phyloP scores from a whole-genome alignment of 2,797 vertebrate species.

The Hylomyscus alleni region DNA sequence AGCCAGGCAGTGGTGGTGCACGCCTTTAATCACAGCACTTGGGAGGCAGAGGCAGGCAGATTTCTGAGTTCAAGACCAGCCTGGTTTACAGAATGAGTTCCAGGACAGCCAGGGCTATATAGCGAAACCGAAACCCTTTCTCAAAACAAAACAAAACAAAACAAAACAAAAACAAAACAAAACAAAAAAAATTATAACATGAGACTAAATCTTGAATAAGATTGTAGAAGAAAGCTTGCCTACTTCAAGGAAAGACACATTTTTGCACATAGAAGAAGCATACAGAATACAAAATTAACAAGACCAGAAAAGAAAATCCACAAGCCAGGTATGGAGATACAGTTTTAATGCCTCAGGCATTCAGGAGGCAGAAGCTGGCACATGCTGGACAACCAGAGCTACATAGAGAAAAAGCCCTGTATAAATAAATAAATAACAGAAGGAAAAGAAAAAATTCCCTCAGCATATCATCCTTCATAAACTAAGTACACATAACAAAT shows the following conservation, averaged over 20 bases:
- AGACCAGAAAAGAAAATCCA: background rate
- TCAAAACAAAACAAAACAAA: no score
- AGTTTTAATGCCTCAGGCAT: background rate
- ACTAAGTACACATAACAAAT: background rate
- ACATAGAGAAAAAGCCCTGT: background rate
- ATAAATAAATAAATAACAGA: background rate
- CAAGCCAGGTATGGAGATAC: background rate
- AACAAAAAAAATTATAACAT: background rate
- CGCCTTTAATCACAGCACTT: no score
- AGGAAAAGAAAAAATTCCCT: background rate
- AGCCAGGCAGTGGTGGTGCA: no score
- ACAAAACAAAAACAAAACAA: background rate
- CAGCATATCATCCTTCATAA: background rate
- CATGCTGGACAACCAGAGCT: background rate
- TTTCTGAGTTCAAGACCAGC: no score
- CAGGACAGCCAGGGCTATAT: no score
- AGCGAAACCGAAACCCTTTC: no score
- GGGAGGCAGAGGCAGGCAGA: no score
- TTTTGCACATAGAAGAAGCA: background rate
- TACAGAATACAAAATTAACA: background rate
- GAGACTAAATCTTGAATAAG: background rate
- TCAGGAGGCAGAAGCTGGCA: background rate
- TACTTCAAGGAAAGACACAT: no score
- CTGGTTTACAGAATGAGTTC: no score
- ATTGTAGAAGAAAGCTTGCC: background rate